Evolutionary conservation across 1,140 invertebrate species (phyloP).

Genomic region (Diplogasteroides magnus): DNA sequence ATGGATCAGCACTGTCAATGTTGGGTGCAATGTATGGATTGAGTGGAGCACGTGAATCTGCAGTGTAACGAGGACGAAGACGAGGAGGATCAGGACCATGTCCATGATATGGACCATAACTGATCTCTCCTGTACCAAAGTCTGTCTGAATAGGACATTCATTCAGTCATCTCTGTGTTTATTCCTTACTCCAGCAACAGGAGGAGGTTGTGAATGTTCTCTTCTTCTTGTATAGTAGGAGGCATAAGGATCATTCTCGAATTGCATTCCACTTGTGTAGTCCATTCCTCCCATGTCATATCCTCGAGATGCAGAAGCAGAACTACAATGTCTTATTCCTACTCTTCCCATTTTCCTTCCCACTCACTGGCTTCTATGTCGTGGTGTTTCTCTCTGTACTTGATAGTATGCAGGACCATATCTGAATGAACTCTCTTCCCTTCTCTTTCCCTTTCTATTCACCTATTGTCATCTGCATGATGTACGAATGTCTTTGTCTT

Average conservation of each 20-base stretch:
- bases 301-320: constrained; percentile 34
- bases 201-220: constrained; percentile 18
- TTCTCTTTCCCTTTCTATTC: too few relatives aligned
- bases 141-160: constrained; percentile 19
- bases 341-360: too few relatives aligned
- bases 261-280: constrained; percentile 32
- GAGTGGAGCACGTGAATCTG: constrained; percentile 40
- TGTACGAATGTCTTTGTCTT: constrained; percentile 16
- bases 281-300: constrained; percentile 53
- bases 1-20: constrained; percentile 27
- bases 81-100: constrained; percentile 40
- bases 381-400: not conserved
- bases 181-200: constrained; percentile 30
- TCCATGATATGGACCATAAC: constrained; percentile 35
- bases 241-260: constrained; percentile 27
- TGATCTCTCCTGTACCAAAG: constrained; percentile 17
- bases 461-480: constrained; percentile 8
- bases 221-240: constrained; percentile 13
- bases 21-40: constrained; percentile 37
- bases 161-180: constrained; percentile 22
- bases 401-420: constrained; percentile 22
- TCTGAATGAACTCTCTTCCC: too few relatives aligned
- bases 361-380: constrained; percentile 5
- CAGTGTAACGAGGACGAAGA: constrained; percentile 39
- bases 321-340: constrained; percentile 11